A percentile compares a stretch with the other conserved stretches of the same genome.
These are phyloP conservation scores for Scolopax bukidnonensis DNA, from an alignment of 2,797 vertebrate genomes.

Conservation along the genomic window DNA sequence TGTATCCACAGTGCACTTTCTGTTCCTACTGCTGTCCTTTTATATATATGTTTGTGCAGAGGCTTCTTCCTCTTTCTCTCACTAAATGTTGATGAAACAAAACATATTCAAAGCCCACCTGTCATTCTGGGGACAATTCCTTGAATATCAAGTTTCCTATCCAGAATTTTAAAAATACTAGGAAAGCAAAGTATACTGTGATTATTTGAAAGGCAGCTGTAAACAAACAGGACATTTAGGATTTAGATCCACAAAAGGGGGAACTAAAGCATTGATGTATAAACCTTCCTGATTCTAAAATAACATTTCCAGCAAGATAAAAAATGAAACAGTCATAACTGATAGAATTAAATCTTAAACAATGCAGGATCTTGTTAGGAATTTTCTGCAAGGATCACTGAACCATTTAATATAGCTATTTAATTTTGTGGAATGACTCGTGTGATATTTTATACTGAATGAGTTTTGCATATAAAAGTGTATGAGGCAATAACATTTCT, in stretches of 20 bases:
- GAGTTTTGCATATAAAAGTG: neutral
- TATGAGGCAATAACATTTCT: neutral
- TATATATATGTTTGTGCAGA: neutral
- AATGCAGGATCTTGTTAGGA: neutral
- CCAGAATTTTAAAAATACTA: neutral
- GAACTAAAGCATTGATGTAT: neutral
- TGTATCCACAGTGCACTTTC: neutral
- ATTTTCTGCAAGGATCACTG: neutral
- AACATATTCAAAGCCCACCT: neutral
- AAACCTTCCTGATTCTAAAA: neutral
- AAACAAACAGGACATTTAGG: neutral
- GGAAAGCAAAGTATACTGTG: neutral
- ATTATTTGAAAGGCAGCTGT: neutral
- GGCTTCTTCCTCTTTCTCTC: neutral
- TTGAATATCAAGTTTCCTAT: neutral
- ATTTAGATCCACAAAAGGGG: neutral
- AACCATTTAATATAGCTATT: neutral
- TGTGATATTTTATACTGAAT: neutral
- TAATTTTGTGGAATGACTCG: neutral
- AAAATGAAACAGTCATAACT: neutral
- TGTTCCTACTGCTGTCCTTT: neutral
- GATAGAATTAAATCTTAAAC: neutral
- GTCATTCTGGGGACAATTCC: neutral
- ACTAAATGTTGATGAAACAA: neutral
- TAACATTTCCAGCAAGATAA: neutral